phyloP scores from a whole-genome alignment of 2,888 invertebrate species.

The Lochmaea capreae region DNA sequence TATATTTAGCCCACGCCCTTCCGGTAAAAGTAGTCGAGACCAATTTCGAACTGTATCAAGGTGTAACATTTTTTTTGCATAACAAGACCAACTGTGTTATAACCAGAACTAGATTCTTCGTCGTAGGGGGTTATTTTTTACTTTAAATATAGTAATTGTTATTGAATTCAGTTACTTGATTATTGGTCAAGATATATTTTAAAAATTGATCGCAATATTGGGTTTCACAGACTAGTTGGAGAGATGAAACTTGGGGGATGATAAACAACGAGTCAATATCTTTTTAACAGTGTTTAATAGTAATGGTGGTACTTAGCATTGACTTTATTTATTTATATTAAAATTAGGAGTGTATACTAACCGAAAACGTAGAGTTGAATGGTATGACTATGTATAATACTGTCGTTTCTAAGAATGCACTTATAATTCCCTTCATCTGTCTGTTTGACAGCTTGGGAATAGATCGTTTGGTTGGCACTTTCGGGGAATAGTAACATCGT shows the following conservation, averaged over 20 bases:
- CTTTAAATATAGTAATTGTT: neutral
- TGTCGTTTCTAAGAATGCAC: constrained; percentile 79
- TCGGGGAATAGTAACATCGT: constrained; percentile 81
- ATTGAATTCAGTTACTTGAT: too few relatives aligned
- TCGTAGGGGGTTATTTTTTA: too few relatives aligned
- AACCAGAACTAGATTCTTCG: neutral
- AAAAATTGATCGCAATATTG: too few relatives aligned
- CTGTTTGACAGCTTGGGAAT: constrained; percentile 73
- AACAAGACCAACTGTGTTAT: constrained; percentile 6
- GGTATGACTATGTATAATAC: constrained; percentile 73
- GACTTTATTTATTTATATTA: too few relatives aligned
- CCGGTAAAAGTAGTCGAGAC: constrained; percentile 46
- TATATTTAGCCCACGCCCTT: constrained; percentile 47
- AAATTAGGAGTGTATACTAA: constrained; percentile 62
- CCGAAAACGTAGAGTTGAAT: constrained; percentile 76
- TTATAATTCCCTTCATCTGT: constrained; percentile 81
- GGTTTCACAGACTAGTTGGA: too few relatives aligned
- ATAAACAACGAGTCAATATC: too few relatives aligned
- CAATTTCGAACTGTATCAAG: constrained; percentile 38
- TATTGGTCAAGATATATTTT: too few relatives aligned
- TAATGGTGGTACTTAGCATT: too few relatives aligned
- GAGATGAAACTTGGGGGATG: too few relatives aligned
- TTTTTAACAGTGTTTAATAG: too few relatives aligned
- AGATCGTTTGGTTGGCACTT: constrained; percentile 83
- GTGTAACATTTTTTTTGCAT: constrained; percentile 26